These are phyloP conservation scores for Brachyhypopomus occidentalis DNA, from an alignment of 2,113 vertebrate species.

Conservation along the genomic window DNA sequence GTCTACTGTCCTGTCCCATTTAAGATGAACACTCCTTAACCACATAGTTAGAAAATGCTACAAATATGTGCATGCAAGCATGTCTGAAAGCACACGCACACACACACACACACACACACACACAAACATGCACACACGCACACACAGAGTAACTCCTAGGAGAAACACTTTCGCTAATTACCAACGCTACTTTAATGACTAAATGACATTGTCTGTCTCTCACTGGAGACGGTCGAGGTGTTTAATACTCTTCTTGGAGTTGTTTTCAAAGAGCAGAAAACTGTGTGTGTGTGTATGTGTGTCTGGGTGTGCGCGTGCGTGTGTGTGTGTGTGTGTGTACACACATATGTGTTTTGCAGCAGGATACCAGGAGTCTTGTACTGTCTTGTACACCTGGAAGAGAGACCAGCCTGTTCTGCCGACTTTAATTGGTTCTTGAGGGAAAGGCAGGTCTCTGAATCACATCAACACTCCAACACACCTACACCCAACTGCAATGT, in stretches of 20 bases:
- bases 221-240: not conserved
- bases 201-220: not conserved
- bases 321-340: not conserved
- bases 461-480: not conserved
- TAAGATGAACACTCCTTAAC: too few relatives aligned
- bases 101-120: too few relatives aligned
- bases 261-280: not conserved
- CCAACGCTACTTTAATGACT: not conserved
- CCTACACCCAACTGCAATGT: not conserved
- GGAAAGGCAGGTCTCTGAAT: slow-evolving; percentile 35
- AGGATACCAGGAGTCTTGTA: not conserved
- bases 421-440: slow-evolving; percentile 49
- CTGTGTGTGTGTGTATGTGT: not conserved
- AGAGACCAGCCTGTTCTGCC: not conserved
- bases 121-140: too few relatives aligned
- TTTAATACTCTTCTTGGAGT: not conserved
- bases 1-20: too few relatives aligned
- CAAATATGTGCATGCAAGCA: too few relatives aligned
- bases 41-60: too few relatives aligned
- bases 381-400: not conserved
- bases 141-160: not conserved
- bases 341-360: too few relatives aligned
- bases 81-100: too few relatives aligned
- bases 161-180: not conserved
- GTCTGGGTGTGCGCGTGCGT: not conserved